phyloP scores from a whole-genome alignment of 2,888 invertebrate genomes.

The Polymixis lichenea region DNA sequence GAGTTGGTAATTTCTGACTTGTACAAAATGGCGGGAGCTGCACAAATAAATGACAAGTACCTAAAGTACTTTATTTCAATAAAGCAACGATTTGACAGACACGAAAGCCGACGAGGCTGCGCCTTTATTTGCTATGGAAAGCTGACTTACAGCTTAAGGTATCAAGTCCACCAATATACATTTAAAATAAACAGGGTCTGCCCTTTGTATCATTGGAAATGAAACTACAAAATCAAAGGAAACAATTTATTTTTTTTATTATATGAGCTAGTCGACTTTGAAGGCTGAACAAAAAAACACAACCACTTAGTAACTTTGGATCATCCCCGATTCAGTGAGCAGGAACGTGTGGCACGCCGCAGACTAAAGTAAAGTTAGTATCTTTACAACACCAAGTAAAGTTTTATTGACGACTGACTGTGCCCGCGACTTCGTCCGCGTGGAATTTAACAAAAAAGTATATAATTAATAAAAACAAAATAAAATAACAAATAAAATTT shows the following conservation, averaged over 20 bases:
- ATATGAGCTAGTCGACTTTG: not conserved
- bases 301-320: slow-evolving; percentile 2
- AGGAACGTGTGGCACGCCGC: slow-evolving; percentile 2
- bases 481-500: too few species aligned
- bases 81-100: not conserved
- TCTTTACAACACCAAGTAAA: not conserved
- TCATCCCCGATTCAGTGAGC: not conserved
- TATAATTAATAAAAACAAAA: too few species aligned
- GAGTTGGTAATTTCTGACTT: not conserved
- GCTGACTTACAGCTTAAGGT: not conserved
- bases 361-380: slow-evolving; percentile 16
- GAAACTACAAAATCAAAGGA: not conserved
- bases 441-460: too few species aligned
- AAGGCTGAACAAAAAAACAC: not conserved
- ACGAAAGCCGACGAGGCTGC: not conserved
- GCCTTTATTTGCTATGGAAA: not conserved
- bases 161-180: too few species aligned
- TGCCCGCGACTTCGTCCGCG: too few species aligned
- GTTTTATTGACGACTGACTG: slow-evolving; percentile 25
- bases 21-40: not conserved
- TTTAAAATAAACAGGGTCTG: too few species aligned
- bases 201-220: not conserved
- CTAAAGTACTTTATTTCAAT: not conserved
- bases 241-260: not conserved
- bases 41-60: not conserved